Evolutionary conservation across 2,113 vertebrate species (phyloP).

Genomic region (Spilogale gracilis): DNA sequence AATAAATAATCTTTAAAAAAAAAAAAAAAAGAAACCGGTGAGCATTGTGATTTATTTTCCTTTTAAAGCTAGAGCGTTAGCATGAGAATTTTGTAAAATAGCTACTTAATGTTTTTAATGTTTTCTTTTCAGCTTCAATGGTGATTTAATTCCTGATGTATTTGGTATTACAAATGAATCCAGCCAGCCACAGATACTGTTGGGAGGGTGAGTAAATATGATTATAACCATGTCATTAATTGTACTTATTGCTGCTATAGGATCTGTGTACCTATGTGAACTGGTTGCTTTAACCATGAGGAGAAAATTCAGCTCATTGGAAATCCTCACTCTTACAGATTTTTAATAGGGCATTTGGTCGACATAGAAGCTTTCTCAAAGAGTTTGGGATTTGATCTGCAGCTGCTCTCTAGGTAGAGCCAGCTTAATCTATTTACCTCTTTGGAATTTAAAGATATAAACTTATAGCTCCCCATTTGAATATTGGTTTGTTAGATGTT

Average conservation of each 20-base stretch:
- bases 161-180: slow-evolving; percentile 90
- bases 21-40: neutral
- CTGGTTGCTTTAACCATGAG: neutral
- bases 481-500: neutral
- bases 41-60: neutral
- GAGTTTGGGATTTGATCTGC: neutral
- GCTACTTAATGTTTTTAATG: slow-evolving; percentile 69
- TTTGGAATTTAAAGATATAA: neutral
- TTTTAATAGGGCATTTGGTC: neutral
- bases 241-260: neutral
- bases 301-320: neutral
- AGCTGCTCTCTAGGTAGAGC: neutral
- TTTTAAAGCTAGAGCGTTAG: neutral
- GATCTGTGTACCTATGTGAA: neutral
- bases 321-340: neutral
- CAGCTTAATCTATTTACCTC: neutral
- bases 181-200: slow-evolving; percentile 88
- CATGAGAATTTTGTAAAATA: neutral
- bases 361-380: neutral
- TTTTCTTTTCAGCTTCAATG: slow-evolving; percentile 93
- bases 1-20: too few relatives aligned
- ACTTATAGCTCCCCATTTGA: neutral
- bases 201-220: slow-evolving; percentile 87
- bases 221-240: neutral
- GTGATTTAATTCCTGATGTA: slow-evolving; percentile 97